Conservation (phyloP, 2,113 vertebrate species). For the Campylomormyrus numenius region DNA sequence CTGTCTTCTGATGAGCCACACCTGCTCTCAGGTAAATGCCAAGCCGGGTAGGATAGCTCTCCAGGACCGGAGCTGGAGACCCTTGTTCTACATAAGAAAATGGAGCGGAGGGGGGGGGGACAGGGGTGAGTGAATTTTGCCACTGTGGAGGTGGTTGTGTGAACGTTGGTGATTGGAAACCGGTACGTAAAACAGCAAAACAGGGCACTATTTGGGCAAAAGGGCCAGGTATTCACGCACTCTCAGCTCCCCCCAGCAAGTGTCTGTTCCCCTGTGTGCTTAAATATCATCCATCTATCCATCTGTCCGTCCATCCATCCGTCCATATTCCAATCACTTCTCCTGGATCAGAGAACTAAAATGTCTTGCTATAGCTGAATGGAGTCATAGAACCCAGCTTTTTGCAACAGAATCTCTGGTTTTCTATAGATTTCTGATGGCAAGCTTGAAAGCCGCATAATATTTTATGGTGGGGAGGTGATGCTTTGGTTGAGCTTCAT, state of each 20-base stretch:
- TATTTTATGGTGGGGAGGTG: neutral
- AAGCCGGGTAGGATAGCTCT: too few species aligned
- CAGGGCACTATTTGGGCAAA: neutral
- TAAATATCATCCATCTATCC: neutral
- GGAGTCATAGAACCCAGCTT: neutral
- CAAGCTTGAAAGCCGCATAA: neutral
- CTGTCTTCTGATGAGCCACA: too few species aligned
- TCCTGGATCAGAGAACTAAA: neutral
- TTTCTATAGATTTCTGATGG: neutral
- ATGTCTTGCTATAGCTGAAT: neutral
- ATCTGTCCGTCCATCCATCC: neutral
- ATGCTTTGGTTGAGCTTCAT: neutral
- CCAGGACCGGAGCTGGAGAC: neutral
- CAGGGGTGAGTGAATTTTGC: neutral
- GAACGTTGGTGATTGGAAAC: neutral
- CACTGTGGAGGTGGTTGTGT: neutral
- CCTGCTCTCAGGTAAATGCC: too few species aligned
- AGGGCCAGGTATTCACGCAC: neutral
- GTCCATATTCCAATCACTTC: neutral
- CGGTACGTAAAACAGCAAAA: neutral
- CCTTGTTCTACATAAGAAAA: neutral
- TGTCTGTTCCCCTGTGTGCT: neutral
- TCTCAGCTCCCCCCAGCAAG: neutral
- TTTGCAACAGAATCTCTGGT: neutral
- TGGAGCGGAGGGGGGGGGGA: too few species aligned